A percentile compares a stretch with the other conserved stretches of the same genome.
Conservation (phyloP, 2,888 invertebrate genomes). For the Cataglyphis albicans region DNA sequence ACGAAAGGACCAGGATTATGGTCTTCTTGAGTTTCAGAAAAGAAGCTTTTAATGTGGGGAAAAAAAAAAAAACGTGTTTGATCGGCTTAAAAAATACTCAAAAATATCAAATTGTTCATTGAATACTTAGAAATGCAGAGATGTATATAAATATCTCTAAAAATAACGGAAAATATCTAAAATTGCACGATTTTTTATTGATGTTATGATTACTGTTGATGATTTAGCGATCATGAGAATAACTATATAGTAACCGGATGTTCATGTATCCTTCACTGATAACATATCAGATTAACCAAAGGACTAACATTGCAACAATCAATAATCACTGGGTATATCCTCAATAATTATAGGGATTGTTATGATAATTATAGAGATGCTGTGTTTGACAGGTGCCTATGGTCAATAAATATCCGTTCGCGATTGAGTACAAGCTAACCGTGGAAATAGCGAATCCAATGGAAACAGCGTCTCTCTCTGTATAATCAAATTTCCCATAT, state of each 20-base stretch:
- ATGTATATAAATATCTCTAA: not conserved
- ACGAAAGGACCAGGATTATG: not conserved
- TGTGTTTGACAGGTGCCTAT: conserved; percentile 41
- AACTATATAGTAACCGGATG: not conserved
- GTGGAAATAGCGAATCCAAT: not conserved
- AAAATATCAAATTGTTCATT: not conserved
- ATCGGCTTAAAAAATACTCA: not conserved
- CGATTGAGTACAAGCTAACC: conserved; percentile 12
- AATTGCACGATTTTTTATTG: not conserved
- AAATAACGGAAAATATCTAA: not conserved
- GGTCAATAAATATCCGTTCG: conserved; percentile 26
- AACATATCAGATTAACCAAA: conserved; percentile 45
- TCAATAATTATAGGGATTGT: conserved; percentile 45
- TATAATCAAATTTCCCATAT: not conserved
- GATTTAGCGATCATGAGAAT: not conserved
- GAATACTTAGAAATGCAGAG: not conserved
- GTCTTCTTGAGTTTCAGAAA: not conserved
- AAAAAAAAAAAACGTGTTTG: not conserved
- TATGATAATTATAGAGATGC: conserved; percentile 45
- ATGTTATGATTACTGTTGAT: not conserved
- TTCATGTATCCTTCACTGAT: conserved; percentile 13
- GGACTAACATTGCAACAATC: conserved; percentile 35
- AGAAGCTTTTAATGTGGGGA: not conserved
- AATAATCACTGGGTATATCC: conserved; percentile 36
- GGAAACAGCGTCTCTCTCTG: not conserved